Evolutionary conservation across 2,113 vertebrate species (phyloP).

Genomic region (Cephalopholis sonnerati): DNA sequence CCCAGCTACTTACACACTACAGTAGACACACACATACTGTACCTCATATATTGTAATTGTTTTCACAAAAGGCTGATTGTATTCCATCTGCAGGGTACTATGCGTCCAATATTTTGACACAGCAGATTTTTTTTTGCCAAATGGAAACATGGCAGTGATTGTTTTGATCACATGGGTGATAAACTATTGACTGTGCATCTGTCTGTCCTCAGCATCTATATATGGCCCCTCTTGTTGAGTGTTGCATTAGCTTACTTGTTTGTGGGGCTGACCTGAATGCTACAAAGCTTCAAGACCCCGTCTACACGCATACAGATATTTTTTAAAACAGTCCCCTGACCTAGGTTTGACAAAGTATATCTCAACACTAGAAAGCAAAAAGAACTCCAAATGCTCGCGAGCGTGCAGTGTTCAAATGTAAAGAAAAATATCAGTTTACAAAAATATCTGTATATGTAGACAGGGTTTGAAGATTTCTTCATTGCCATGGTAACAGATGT

Average conservation of each 20-base stretch:
- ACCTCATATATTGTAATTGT: neutral
- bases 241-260: neutral
- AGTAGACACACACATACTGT: neutral
- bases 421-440: too few species aligned
- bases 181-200: constrained; percentile 22
- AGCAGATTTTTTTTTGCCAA: constrained; percentile 3
- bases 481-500: too few species aligned
- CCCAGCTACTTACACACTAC: neutral
- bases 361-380: too few species aligned
- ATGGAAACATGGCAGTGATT: constrained; percentile 40
- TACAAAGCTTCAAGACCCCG: too few species aligned
- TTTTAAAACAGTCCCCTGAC: too few species aligned
- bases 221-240: neutral
- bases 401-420: too few species aligned
- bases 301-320: too few species aligned
- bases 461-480: too few species aligned
- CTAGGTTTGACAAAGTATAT: too few species aligned
- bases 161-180: constrained; percentile 25
- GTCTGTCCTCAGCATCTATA: constrained; percentile 4
- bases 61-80: constrained; percentile 1
- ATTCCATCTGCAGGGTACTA: neutral
- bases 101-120: constrained; percentile 12
- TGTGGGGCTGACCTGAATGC: neutral
- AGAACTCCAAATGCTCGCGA: too few species aligned
- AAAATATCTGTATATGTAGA: too few species aligned